Conservation (phyloP, 2,113 vertebrate species). For the Plestiodon gilberti region DNA sequence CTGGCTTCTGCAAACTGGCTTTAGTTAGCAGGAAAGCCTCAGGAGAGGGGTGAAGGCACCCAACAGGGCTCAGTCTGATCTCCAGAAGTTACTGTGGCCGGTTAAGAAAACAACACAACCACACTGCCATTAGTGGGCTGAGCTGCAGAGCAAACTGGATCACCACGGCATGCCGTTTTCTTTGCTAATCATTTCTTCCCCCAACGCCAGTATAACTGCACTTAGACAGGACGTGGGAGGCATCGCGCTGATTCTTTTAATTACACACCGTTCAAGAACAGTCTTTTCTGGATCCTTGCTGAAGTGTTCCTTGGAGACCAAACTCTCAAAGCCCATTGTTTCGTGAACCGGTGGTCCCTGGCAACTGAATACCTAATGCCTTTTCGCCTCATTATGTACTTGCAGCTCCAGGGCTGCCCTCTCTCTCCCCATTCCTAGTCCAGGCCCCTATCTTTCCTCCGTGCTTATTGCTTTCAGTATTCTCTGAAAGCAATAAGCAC, state of each 20-base stretch:
- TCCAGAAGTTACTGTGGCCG: neutral
- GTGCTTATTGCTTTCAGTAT: too few relatives aligned
- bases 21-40: neutral
- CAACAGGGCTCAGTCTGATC: neutral
- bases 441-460: neutral
- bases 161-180: neutral
- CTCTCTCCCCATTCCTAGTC: neutral
- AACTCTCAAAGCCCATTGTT: conserved; percentile 13
- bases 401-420: neutral
- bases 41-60: neutral
- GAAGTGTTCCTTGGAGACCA: conserved; percentile 12
- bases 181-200: neutral
- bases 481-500: too few relatives aligned
- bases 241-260: conserved; percentile 1
- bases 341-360: neutral
- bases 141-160: neutral
- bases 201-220: neutral
- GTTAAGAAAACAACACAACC: neutral
- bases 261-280: conserved; percentile 21
- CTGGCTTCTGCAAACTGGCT: neutral
- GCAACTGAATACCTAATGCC: conserved; percentile 3
- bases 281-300: conserved; percentile 11
- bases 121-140: neutral
- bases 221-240: conserved; percentile 17
- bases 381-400: neutral